Conservation (phyloP, 2,113 vertebrate species). For the Aramus guarauna region DNA sequence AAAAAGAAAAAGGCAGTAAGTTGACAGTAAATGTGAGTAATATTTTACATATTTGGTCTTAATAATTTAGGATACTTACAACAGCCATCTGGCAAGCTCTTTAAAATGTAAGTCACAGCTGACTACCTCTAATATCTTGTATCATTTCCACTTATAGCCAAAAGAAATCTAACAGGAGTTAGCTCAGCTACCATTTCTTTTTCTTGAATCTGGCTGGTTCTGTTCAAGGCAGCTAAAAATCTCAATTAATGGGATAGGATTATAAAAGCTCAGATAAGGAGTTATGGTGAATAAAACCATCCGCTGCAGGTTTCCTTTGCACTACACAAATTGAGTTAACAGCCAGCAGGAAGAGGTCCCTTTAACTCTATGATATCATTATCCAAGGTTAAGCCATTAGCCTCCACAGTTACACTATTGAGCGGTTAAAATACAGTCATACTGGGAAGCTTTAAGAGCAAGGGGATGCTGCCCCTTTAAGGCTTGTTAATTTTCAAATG, state of each 20-base stretch:
- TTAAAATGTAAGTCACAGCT: background rate
- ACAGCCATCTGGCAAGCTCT: background rate
- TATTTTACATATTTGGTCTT: background rate
- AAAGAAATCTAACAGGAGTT: background rate
- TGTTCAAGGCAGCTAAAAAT: background rate
- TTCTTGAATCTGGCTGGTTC: background rate
- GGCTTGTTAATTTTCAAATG: slow-evolving; percentile 40
- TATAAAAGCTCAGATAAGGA: background rate
- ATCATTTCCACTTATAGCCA: background rate
- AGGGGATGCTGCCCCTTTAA: slow-evolving; percentile 5
- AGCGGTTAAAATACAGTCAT: background rate
- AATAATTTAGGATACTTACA: slow-evolving; percentile 4
- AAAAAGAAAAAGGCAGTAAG: background rate
- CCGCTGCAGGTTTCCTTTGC: background rate
- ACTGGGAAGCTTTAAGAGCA: background rate
- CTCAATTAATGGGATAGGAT: background rate
- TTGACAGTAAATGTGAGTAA: background rate
- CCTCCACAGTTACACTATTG: background rate
- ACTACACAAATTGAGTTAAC: background rate
- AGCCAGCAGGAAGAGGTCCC: background rate
- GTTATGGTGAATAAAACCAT: background rate
- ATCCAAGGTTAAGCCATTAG: background rate
- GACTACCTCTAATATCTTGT: background rate
- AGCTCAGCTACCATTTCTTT: background rate
- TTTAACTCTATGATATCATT: background rate